Evolutionary conservation across 30 jellyfish, hydroid and myxozoan species (phyloP), one percentile per base, ranked within the genome.

Genomic region (Catostylus mosaicus): DNA sequence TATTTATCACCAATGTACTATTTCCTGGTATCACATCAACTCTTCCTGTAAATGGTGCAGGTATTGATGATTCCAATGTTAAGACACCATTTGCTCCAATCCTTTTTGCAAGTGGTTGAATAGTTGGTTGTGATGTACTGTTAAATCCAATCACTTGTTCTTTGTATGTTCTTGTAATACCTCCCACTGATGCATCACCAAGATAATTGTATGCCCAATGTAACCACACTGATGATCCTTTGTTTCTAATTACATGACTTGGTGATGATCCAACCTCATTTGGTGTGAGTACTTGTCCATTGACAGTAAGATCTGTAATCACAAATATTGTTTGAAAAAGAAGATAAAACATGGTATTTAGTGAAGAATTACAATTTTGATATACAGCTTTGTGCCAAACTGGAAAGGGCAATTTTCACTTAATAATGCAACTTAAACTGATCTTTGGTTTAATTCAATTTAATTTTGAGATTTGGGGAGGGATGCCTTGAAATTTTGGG

Each of bases 41-140:
- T 68, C 84, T 65, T 26, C 83, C 83, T 43, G 22, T 33, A 33
- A 80, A 31, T 45, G 90, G 70, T n/a, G 74, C 57, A 38, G 90
- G 83, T 19, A 80, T 6, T 18, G 75, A 0, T 29, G 83, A 32
- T 0, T 35, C 56, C 46, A 65, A 46, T 0, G 16, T 29, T 0
- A 66, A 37, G 29, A 22, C 36, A 1, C 83, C 90, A 43, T 26
- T 48, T 32, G 16, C 33, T 19, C 68, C 77, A 7, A 30, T 36
- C 45, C 52, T 80, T 29, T 22, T 36, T 65, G 90, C 90, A 8
- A 80, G 62, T 0, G 22, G 1, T 29, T 47, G 73, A 19, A 33
- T 26, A 12, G 73, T 34, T 24, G 85, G 20, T 1, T n/a, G 32
- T 14, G 61, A 48, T 5, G 43, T 10, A 31, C 61, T 73, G 30